Evolutionary conservation across 2,888 invertebrate species (phyloP), one percentile per base, ranked within the genome.

Genomic region (Nemotelus nigrinus): DNA sequence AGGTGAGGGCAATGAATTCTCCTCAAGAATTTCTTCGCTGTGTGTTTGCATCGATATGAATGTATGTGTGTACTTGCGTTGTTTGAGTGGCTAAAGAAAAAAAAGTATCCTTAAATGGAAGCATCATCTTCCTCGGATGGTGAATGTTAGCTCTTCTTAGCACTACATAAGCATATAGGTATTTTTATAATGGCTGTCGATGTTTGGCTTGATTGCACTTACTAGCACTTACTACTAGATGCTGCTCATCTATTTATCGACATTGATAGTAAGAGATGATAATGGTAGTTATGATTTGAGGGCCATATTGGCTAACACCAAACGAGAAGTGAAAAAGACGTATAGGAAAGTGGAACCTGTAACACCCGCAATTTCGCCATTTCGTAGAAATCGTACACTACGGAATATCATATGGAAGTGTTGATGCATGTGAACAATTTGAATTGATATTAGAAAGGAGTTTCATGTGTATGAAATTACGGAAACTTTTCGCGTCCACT

Each of bases 281-380:
- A 47, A 71, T 47, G 44, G 71, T 55, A 55, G 57, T n/a, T 58
- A 45, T n/a, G 7, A 7, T 7, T 8, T 43, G 41, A 55, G 57
- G 48, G 48, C 74, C 60, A 55, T 71, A 47, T 60, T 25, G n/a
- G 67, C 48, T 68, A 71, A 25, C 25, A 25, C 25, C 25, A 25
- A 25, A 25, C 25, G 43, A 43, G 39, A 65, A 65, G 2, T 65
- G 48, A 76, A 57, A 55, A 75, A 65, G 65, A 10, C 39, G 6
- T 44, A 65, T 50, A 76, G 76, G 63, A 76, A 76, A 76, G 63
- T 65, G 64, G 53, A 64, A 76, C 65, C 76, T 64, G 65, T 76
- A 65, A 85, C 85, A 85, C 85, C 85, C 85, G 85, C 85, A 85
- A 85, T 85, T 85, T 85, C 85, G 85, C 85, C 84, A 84, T 82